These are phyloP conservation scores for Amphiprion ocellaris DNA, from an alignment of 2,113 vertebrate genomes.

Conservation along the genomic window DNA sequence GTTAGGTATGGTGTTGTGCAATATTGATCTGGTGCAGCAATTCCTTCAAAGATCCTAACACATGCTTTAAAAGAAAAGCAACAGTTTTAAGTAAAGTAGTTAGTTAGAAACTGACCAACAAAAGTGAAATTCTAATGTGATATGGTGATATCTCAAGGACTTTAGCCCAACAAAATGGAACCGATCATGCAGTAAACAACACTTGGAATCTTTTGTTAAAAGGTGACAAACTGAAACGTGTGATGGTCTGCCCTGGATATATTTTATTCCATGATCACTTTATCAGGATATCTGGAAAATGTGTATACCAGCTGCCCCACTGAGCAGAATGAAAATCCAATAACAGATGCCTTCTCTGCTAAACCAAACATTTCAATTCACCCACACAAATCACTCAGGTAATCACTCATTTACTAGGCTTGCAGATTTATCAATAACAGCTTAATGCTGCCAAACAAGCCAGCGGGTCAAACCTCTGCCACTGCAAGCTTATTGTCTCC, in stretches of 20 bases:
- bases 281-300: conserved; percentile 49
- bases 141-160: not conserved
- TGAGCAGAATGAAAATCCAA: conserved; percentile 59
- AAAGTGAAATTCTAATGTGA: not conserved
- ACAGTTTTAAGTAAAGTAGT: not conserved
- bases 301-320: conserved; percentile 42
- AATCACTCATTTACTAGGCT: conserved; percentile 61
- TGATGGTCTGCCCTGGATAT: conserved; percentile 14
- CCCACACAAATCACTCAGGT: conserved; percentile 52
- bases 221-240: conserved; percentile 4
- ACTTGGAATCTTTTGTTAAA: conserved; percentile 18
- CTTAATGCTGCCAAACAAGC: conserved; percentile 51
- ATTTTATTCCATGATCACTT: conserved; percentile 38
- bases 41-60: not conserved
- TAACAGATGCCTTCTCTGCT: conserved; percentile 53
- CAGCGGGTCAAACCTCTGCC: conserved; percentile 62
- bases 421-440: conserved; percentile 80
- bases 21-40: conserved; percentile 13
- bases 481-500: conserved; percentile 74
- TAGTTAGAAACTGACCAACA: not conserved
- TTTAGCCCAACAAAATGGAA: conserved; percentile 5
- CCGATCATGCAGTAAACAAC: not conserved
- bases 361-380: conserved; percentile 70
- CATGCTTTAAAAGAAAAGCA: not conserved
- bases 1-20: conserved; percentile 8